Base-by-base conservation (phyloP, 2,113 vertebrate species). In the Stomatorhinus ivindoensis region DNA sequence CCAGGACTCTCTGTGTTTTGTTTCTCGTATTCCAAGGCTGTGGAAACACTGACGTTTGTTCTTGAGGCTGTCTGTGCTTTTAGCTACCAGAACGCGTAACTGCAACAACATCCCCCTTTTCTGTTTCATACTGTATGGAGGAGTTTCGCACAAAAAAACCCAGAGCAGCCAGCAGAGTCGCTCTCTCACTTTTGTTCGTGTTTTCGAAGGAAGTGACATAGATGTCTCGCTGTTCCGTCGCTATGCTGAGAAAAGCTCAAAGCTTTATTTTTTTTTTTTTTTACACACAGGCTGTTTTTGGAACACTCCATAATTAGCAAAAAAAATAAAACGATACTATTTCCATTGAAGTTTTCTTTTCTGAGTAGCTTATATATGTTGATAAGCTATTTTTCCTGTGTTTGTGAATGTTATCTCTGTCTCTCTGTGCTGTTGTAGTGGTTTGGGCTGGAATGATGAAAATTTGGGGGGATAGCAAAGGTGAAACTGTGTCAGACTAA, bases 141-240 rank as follows among this genome's bases (percentile, higher is more conserved):
- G 85, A 87, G 61, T 89, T 42, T 39, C 13, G 6, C 47, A 50
- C 53, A 58, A 86, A 48, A 48, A 89, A 55, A 46, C 21, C 21
- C 39, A 47, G 55, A 82, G 58, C 80, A 86, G 21, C 83, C 19
- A 87, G 61, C 17, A 47, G 44, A 87, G 61, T 86, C 46, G 35
- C 47, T 27, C 46, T 21, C 53, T 85, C 84, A 10, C 84, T 87
- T 89, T 87, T 87, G 58, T 80, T 87, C 17, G 15, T 46, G 61
- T 89, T 89, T 87, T 87, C 85, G 85, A 89, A 87, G 89, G 85
- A 89, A 89, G 61, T 89, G 82, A 86, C 83, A 61, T 69, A 9
- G 44, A 58, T 10, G 51, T 46, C 55, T 50, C 55, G 89, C 84
- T 87, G 58, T 89, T 86, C 61, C 84, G 89, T 89, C 51, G 89